A percentile compares a stretch with the other conserved stretches of the same genome.
phyloP scores from a whole-genome alignment of 1,140 invertebrate species.

The Diplogasteroides magnus region DNA sequence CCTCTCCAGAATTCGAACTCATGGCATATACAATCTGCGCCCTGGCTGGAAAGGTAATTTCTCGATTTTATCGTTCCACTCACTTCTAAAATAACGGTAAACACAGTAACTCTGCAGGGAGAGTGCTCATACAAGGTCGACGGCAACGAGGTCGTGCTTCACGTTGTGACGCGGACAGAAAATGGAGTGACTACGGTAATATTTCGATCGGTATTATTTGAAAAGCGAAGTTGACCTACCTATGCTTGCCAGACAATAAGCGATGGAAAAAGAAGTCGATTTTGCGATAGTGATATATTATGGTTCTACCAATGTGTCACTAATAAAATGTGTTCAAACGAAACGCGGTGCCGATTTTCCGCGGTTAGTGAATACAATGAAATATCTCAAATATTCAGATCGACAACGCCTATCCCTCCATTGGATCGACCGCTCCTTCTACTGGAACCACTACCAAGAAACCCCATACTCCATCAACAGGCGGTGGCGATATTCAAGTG shows the following conservation, averaged over 20 bases:
- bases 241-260: too few species aligned
- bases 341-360: too few species aligned
- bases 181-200: not conserved
- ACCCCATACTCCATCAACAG: not conserved
- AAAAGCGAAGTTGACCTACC: too few species aligned
- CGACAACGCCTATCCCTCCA: not conserved
- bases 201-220: not conserved
- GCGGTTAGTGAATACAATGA: too few species aligned
- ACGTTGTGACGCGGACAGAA: not conserved
- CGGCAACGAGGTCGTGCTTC: not conserved
- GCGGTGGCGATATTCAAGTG: not conserved
- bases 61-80: not conserved
- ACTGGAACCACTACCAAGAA: not conserved
- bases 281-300: too few species aligned
- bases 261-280: too few species aligned
- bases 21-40: not conserved
- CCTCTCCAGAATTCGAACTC: not conserved
- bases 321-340: too few species aligned
- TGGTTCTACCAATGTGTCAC: too few species aligned
- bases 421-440: not conserved
- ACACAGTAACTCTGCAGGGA: too few species aligned
- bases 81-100: too few species aligned
- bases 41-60: not conserved
- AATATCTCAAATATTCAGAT: not conserved
- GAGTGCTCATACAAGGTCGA: not conserved